Base-by-base conservation (phyloP, 2,797 vertebrate species). In the Glyptemys insculpta region DNA sequence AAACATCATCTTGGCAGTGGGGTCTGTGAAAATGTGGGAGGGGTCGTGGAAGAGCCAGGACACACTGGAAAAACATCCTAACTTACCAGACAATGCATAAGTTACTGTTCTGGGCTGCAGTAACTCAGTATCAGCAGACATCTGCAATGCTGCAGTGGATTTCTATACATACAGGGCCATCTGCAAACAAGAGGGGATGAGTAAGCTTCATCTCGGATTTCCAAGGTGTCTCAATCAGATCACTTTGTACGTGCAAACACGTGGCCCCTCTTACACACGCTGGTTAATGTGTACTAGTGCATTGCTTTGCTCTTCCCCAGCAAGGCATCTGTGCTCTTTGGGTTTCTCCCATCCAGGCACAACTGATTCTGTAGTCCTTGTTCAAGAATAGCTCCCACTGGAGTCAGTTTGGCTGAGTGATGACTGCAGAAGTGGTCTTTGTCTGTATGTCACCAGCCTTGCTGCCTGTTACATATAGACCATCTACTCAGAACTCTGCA, bases 281-380 rank as follows among this genome's bases (percentile, higher is more conserved):
- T 96, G 95, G 91, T 94, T 91, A 72, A 95, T 92, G 89, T 96
- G 94, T 86, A 95, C 93, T 94, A 59, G 78, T 89, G 52, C 59
- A 85, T 84, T 80, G 93, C 94, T 93, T 95, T 0, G 0, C 68
- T 74, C 96, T 93, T 93, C 94, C 96, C 94, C 94, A 94, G 72
- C 87, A 79, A 95, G 89, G 96, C 95, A 91, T 96, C 95, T 94
- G 93, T 1, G 87, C 90, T 95, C 91, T 86, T 85, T 88, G 97
- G 94, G 79, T 91, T 65, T 68, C 82, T 1, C 14, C 91, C 59
- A 81, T 79, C 85, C 95, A 0, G 89, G 85, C 85, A 57, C 92
- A 91, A 76, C 44, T 91, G 94, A 85, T 83, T 92, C 88, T 90
- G 87, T 49, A 88, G 88, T 3, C 6, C 11, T 41, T 85, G 81